Evolutionary conservation across 2,888 invertebrate genomes (phyloP).

Genomic region (Euplagia quadripunctaria): DNA sequence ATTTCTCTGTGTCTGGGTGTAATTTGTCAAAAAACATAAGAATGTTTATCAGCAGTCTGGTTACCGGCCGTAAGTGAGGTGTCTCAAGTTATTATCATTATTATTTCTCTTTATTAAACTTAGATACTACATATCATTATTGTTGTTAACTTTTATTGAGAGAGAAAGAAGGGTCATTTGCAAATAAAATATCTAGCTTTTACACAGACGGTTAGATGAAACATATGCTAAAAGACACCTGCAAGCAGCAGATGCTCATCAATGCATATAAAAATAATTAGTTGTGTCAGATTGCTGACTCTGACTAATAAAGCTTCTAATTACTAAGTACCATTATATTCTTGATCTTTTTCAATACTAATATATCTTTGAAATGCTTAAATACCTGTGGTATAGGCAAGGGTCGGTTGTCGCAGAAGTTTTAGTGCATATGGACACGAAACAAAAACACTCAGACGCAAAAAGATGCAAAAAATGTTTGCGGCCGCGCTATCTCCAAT

Average conservation of each 20-base stretch:
- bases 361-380: conserved; percentile 31
- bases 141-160: not conserved
- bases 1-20: too few relatives aligned
- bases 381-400: conserved; percentile 39
- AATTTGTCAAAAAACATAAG: too few relatives aligned
- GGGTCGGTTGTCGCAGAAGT: conserved; percentile 54
- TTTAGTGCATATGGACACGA: conserved; percentile 76
- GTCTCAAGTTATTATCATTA: too few relatives aligned
- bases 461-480: conserved; percentile 78
- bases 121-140: too few relatives aligned
- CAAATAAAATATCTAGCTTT: conserved; percentile 26
- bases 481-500: conserved; percentile 81
- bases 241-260: conserved; percentile 45
- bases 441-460: conserved; percentile 68
- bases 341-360: conserved; percentile 36
- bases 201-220: conserved; percentile 1
- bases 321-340: not conserved
- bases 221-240: conserved; percentile 37
- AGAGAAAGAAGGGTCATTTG: conserved; percentile 7
- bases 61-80: too few relatives aligned
- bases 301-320: conserved; percentile 28
- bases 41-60: too few relatives aligned
- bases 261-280: conserved; percentile 32
- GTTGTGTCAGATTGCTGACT: conserved; percentile 44
- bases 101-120: too few relatives aligned